phyloP scores from a whole-genome alignment of 2,113 vertebrate species.

The Ailurus styani region DNA sequence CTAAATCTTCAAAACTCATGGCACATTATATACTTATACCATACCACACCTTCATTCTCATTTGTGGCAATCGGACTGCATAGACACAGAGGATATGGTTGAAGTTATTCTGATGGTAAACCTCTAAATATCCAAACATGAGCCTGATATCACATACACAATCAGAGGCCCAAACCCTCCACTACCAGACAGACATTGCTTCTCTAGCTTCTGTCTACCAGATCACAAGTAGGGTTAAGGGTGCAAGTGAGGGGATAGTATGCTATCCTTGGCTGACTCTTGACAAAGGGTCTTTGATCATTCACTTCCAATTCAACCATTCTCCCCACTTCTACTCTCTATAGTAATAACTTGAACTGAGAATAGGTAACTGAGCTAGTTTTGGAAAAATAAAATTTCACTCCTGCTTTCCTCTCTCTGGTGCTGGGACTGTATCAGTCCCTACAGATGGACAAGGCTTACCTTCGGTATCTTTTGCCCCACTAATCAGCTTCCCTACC shows the following conservation, averaged over 20 bases:
- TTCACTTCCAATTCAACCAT: background rate
- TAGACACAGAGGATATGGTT: background rate
- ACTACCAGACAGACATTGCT: background rate
- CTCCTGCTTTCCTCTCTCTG: background rate
- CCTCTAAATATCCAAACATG: background rate
- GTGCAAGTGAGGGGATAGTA: fast-evolving
- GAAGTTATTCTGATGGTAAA: background rate
- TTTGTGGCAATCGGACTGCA: background rate
- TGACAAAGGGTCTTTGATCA: background rate
- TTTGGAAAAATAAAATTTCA: background rate
- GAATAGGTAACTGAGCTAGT: background rate
- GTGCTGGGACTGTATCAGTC: background rate
- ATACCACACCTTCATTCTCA: background rate
- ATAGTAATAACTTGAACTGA: background rate
- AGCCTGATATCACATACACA: background rate
- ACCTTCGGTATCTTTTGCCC: background rate
- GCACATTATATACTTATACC: background rate
- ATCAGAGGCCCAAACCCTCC: background rate
- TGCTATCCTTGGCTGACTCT: background rate
- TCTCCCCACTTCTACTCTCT: background rate
- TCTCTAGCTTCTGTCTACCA: background rate
- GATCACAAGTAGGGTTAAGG: background rate
- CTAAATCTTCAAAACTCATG: background rate
- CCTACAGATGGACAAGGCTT: background rate
- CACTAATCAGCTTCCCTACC: background rate